Conservation (phyloP, 2,797 vertebrate genomes). For the Micromesistius poutassou region DNA sequence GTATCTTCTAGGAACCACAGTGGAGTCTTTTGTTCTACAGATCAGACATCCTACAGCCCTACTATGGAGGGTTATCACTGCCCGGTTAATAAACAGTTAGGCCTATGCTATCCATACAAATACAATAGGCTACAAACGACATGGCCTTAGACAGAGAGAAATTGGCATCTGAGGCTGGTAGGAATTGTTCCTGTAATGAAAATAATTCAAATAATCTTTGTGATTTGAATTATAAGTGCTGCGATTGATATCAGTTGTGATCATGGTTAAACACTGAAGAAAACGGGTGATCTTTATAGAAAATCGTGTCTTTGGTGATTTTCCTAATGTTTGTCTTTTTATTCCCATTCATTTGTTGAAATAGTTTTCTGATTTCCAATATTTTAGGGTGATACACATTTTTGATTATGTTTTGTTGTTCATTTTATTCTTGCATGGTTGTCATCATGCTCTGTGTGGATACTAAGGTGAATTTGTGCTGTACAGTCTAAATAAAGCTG, state of each 20-base stretch:
- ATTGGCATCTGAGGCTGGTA: not conserved
- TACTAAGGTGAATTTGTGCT: not conserved
- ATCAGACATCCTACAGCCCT: not conserved
- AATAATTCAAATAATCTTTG: not conserved
- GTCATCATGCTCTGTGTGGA: not conserved
- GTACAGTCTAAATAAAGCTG: not conserved
- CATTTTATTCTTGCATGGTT: not conserved
- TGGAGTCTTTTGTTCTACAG: not conserved
- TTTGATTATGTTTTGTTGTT: not conserved
- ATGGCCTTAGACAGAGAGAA: not conserved
- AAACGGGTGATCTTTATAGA: not conserved
- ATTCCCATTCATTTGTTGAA: not conserved
- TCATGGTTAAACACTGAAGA: not conserved
- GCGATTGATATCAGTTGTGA: not conserved
- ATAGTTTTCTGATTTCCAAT: not conserved
- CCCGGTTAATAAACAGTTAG: not conserved
- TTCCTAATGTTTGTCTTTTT: not conserved
- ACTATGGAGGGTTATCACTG: not conserved
- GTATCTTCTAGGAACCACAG: not conserved
- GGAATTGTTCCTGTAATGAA: not conserved
- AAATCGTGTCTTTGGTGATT: not conserved
- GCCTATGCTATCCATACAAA: not conserved
- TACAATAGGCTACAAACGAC: not conserved
- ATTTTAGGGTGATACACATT: not conserved
- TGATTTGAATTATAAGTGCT: not conserved